phyloP scores from a whole-genome alignment of 2,888 invertebrate species.

The Spialia ferax region DNA sequence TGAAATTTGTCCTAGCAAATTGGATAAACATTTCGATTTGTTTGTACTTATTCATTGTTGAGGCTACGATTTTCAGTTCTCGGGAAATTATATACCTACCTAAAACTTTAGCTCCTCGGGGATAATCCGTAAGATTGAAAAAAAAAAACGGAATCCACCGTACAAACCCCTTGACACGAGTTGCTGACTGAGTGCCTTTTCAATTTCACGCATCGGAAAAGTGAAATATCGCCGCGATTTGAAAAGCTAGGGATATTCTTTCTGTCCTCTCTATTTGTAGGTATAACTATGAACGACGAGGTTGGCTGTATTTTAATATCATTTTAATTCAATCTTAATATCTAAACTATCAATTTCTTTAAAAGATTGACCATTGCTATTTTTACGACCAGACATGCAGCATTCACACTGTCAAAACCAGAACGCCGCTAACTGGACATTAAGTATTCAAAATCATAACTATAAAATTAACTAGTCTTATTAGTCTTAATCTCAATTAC shows the following conservation, averaged over 20 bases:
- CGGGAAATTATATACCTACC: slow-evolving; percentile 18
- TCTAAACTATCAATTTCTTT: too few species aligned
- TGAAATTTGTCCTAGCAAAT: slow-evolving; percentile 11
- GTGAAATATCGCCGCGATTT: slow-evolving; percentile 30
- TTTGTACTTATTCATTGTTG: slow-evolving; percentile 20
- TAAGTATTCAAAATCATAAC: too few species aligned
- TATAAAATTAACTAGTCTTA: too few species aligned
- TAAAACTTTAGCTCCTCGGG: slow-evolving; percentile 19
- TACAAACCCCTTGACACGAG: slow-evolving; percentile 33
- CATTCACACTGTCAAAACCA: too few species aligned
- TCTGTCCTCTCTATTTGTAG: background rate
- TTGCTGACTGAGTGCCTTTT: slow-evolving; percentile 35
- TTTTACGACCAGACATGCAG: too few species aligned
- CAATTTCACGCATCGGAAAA: slow-evolving; percentile 39
- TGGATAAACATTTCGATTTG: slow-evolving; percentile 24
- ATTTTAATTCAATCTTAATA: too few species aligned
- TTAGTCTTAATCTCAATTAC: too few species aligned
- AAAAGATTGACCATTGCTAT: too few species aligned
- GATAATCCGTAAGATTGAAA: slow-evolving; percentile 32
- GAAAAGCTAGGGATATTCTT: slow-evolving; percentile 6
- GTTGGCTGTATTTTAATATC: background rate
- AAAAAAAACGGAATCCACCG: slow-evolving; percentile 13
- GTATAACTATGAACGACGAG: background rate
- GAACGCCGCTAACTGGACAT: too few species aligned
- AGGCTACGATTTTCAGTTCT: slow-evolving; percentile 15